Conservation (phyloP, 2,888 invertebrate genomes). For the Heliconius charithonia region DNA sequence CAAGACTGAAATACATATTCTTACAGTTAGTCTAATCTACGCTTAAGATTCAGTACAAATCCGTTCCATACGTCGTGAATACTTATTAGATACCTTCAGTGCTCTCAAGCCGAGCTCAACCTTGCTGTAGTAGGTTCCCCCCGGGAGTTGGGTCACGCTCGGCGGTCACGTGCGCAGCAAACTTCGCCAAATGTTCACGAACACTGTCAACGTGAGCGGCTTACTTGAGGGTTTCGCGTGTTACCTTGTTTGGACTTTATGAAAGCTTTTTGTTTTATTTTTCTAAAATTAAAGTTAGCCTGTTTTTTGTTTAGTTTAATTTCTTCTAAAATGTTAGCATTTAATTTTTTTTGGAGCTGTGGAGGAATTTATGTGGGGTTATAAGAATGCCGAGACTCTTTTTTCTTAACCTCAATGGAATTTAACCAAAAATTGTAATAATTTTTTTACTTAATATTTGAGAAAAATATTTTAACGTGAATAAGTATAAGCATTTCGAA, state of each 20-base stretch:
- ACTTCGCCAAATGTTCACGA: slow-evolving; percentile 35
- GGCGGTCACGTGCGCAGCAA: slow-evolving; percentile 37
- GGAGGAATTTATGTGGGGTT: no score
- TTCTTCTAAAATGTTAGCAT: not conserved
- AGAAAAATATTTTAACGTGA: no score
- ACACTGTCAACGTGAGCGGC: slow-evolving; percentile 35
- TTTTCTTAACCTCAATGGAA: no score
- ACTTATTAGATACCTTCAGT: slow-evolving; percentile 20
- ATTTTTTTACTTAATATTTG: no score
- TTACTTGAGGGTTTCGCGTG: slow-evolving; percentile 16
- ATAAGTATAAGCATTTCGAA: no score
- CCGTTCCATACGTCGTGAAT: slow-evolving; percentile 7
- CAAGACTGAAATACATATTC: not conserved
- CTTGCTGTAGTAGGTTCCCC: slow-evolving; percentile 23
- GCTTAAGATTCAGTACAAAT: slow-evolving; percentile 3
- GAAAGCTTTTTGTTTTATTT: slow-evolving; percentile 27
- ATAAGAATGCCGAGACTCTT: no score
- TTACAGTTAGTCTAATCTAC: not conserved
- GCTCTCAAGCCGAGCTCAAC: slow-evolving; percentile 17
- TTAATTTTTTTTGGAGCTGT: not conserved
- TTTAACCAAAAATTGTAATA: no score
- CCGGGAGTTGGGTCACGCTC: slow-evolving; percentile 36
- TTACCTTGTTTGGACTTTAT: slow-evolving; percentile 29
- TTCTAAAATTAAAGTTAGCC: not conserved
- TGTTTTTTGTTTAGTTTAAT: not conserved